Evolutionary conservation across 2,797 vertebrate species (phyloP).

Genomic region (Ara ararauna): DNA sequence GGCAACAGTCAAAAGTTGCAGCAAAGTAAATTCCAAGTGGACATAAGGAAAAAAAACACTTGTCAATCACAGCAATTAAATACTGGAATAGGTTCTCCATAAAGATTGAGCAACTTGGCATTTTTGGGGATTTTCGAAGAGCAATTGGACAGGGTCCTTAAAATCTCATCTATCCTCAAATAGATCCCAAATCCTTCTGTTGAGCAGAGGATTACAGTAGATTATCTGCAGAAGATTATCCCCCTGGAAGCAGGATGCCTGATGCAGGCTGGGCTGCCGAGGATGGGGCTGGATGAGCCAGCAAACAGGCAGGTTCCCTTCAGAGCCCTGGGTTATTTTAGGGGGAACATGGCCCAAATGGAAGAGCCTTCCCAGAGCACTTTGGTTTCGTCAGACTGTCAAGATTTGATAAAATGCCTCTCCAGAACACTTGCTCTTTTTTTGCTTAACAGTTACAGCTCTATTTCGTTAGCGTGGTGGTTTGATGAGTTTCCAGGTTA

Average conservation of each 20-base stretch:
- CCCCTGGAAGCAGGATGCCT: neutral
- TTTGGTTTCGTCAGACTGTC: neutral
- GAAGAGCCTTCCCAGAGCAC: neutral
- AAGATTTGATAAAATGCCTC: neutral
- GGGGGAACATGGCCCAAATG: neutral
- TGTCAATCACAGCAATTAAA: neutral
- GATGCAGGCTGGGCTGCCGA: neutral
- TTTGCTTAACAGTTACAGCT: neutral
- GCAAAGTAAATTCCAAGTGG: neutral
- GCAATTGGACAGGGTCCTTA: neutral
- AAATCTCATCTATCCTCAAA: neutral
- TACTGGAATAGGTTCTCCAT: neutral
- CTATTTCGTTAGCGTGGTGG: neutral
- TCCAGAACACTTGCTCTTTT: neutral
- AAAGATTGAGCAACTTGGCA: accelerated
- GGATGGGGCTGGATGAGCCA: neutral
- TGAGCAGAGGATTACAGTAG: neutral
- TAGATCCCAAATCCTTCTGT: neutral
- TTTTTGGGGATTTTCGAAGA: neutral
- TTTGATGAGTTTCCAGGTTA: neutral
- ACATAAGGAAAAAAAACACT: neutral
- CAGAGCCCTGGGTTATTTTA: neutral
- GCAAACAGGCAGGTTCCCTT: too few species aligned
- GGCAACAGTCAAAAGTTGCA: neutral
- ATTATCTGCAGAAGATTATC: neutral